phyloP scores from a whole-genome alignment of 2,888 invertebrate species.

The Eudasyphora cyanicolor region DNA sequence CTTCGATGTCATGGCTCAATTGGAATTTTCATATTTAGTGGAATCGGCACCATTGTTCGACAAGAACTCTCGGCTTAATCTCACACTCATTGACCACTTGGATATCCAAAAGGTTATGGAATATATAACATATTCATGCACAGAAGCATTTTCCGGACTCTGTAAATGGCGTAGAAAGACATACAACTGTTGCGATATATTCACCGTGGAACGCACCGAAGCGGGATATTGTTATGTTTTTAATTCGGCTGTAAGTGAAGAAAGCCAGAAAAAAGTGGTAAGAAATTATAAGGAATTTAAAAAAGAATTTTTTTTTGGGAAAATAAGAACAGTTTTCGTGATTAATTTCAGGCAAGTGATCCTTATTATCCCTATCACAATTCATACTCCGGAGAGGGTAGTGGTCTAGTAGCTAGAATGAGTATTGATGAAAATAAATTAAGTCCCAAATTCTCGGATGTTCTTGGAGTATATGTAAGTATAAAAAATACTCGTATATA shows the following conservation, averaged over 20 bases:
- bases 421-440: constrained; percentile 67
- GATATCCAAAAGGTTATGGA: constrained; percentile 71
- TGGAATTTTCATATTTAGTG: constrained; percentile 68
- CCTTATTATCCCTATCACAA: constrained; percentile 74
- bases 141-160: constrained; percentile 75
- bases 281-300: constrained; percentile 34
- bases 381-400: constrained; percentile 73
- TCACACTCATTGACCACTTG: constrained; percentile 71
- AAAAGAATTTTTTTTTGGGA: neutral
- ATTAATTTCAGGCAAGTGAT: constrained; percentile 67
- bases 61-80: constrained; percentile 52
- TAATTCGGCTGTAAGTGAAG: constrained; percentile 76
- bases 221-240: constrained; percentile 80
- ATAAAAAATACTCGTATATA: neutral
- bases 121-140: constrained; percentile 72
- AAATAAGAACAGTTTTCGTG: too few species aligned
- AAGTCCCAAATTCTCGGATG: constrained; percentile 55
- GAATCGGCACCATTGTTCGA: constrained; percentile 68
- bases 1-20: constrained; percentile 68
- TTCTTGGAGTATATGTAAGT: constrained; percentile 71
- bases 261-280: constrained; percentile 66
- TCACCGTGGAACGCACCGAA: constrained; percentile 80
- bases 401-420: constrained; percentile 72
- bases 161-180: constrained; percentile 80
- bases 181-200: constrained; percentile 80